Percentiles rank a stretch among this genome's conserved stretches.
Evolutionary conservation across 2,888 invertebrate genomes (phyloP).

Genomic region (Perithous albicinctus): DNA sequence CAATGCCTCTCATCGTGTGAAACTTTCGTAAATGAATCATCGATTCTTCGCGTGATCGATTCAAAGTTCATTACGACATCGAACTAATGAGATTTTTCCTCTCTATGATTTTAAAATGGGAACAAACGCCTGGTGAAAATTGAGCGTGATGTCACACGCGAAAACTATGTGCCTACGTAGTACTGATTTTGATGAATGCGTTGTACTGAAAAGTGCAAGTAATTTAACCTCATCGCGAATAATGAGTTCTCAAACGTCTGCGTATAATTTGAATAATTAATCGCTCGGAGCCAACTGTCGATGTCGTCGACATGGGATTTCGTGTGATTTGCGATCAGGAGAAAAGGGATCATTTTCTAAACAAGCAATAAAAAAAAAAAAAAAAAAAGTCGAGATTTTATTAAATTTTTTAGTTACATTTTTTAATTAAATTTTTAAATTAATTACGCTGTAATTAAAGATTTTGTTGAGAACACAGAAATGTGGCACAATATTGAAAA

Average conservation of each 20-base stretch:
- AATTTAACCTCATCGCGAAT: neutral
- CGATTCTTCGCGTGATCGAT: slow-evolving; percentile 32
- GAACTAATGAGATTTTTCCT: slow-evolving; percentile 23
- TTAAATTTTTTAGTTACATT: neutral
- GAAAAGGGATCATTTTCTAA: neutral
- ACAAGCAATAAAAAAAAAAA: neutral
- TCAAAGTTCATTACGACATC: slow-evolving; percentile 42
- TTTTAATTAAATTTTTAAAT: too few species aligned
- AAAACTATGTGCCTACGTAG: slow-evolving; percentile 9
- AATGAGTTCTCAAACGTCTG: slow-evolving; percentile 4
- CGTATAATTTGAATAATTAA: slow-evolving; percentile 33
- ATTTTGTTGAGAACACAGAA: too few species aligned
- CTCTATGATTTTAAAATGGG: slow-evolving; percentile 3
- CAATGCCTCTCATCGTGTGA: slow-evolving; percentile 42
- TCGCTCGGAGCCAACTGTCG: neutral
- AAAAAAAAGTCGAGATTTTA: neutral
- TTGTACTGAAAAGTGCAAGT: slow-evolving; percentile 5
- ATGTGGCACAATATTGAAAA: too few species aligned
- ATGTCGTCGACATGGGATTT: neutral
- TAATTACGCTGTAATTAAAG: too few species aligned
- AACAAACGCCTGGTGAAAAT: slow-evolving; percentile 25
- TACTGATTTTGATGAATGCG: neutral
- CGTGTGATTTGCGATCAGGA: neutral
- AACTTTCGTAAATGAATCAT: slow-evolving; percentile 41
- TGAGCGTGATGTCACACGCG: neutral